Evolutionary conservation across 1,140 invertebrate genomes (phyloP).

Genomic region (Cyphomyrmex costatus): DNA sequence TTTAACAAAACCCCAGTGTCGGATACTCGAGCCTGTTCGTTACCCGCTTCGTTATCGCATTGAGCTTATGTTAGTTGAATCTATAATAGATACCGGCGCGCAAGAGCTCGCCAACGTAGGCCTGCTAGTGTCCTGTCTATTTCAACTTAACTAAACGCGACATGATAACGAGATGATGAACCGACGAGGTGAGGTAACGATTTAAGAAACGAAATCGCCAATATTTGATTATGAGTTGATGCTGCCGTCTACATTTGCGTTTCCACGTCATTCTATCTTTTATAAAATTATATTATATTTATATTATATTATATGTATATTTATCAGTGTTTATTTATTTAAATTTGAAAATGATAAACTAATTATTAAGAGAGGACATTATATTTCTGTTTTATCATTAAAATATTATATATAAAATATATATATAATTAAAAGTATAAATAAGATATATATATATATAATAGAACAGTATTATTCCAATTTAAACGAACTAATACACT

Average conservation of each 20-base stretch:
- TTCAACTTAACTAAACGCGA: conserved; percentile 52
- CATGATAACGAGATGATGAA: conserved; percentile 53
- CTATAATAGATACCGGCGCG: conserved; percentile 55
- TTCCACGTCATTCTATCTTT: neutral
- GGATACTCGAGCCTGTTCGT: conserved; percentile 61
- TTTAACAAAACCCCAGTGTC: conserved; percentile 70
- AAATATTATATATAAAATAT: neutral
- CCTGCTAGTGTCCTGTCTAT: neutral
- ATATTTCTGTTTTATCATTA: neutral
- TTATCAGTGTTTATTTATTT: no score
- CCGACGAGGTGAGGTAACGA: conserved; percentile 32
- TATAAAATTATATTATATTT: no score
- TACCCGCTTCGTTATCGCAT: conserved; percentile 70
- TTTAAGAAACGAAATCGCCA: conserved; percentile 22
- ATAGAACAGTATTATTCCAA: neutral
- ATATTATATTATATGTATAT: no score
- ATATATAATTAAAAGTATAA: neutral
- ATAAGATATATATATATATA: neutral
- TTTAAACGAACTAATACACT: neutral
- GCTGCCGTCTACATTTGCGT: neutral
- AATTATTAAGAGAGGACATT: neutral
- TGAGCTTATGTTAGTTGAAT: conserved; percentile 57
- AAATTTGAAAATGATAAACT: neutral
- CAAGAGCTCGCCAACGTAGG: conserved; percentile 27
- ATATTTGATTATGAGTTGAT: conserved; percentile 25